phyloP scores from a whole-genome alignment of 2,113 vertebrate genomes.

The Haemorhous mexicanus region DNA sequence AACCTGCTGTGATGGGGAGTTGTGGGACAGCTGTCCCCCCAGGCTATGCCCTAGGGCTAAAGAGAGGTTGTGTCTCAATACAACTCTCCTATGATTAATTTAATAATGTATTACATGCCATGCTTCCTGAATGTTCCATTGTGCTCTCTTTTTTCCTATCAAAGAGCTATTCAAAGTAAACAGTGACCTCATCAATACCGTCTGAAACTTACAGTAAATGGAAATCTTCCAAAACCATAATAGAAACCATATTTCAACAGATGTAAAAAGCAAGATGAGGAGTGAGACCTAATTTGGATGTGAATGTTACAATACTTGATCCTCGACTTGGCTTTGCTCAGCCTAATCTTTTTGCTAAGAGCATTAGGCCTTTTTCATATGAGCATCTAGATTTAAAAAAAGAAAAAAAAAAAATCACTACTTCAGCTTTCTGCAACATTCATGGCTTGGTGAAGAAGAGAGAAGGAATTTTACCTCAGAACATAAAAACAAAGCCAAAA shows the following conservation, averaged over 20 bases:
- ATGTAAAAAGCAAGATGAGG: slow-evolving; percentile 30
- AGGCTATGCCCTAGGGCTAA: not conserved
- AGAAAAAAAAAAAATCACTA: not conserved
- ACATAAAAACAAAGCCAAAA: not conserved
- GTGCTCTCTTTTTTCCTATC: slow-evolving; percentile 49
- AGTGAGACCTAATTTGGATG: slow-evolving; percentile 45
- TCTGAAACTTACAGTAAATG: slow-evolving; percentile 63
- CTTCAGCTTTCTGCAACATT: not conserved
- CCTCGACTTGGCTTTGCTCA: not conserved
- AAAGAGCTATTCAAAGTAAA: slow-evolving; percentile 68
- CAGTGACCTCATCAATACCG: slow-evolving; percentile 65
- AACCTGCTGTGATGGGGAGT: not conserved
- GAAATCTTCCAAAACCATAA: slow-evolving; percentile 65
- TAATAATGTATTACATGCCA: slow-evolving; percentile 35
- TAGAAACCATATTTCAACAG: slow-evolving; percentile 63
- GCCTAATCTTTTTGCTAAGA: not conserved
- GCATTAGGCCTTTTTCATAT: not conserved
- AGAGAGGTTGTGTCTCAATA: not conserved
- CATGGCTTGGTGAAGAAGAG: not conserved
- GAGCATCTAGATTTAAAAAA: not conserved
- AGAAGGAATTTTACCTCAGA: not conserved
- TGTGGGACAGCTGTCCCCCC: not conserved
- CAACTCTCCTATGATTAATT: slow-evolving; percentile 24
- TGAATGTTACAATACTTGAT: not conserved
- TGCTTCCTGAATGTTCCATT: slow-evolving; percentile 50